phyloP scores from a whole-genome alignment of 2,113 vertebrate species.

The Xenopus borealis region DNA sequence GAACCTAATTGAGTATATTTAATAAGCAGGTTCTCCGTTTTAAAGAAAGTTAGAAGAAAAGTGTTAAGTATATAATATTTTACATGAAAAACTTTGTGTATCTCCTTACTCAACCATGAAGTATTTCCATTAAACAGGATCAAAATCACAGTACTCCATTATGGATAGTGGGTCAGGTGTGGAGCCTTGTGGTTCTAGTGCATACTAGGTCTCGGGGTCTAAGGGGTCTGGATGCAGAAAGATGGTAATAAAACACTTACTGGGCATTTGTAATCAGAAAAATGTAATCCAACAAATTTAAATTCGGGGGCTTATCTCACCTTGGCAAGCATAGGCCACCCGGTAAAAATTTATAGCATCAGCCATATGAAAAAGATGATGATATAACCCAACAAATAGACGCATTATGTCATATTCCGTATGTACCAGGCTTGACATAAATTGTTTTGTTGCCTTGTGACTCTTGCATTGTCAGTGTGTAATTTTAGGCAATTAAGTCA shows the following conservation, averaged over 20 bases:
- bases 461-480: conserved; percentile 15
- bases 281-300: too few species aligned
- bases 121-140: background rate
- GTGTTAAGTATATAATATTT: conserved; percentile 31
- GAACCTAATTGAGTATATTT: conserved; percentile 31
- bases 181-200: too few species aligned
- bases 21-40: conserved; percentile 42
- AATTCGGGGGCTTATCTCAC: background rate
- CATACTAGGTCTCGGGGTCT: too few species aligned
- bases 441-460: conserved; percentile 17
- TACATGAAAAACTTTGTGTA: background rate
- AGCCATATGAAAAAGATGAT: conserved; percentile 28
- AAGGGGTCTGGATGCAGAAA: background rate
- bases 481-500: background rate
- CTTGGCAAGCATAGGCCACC: background rate
- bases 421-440: conserved; percentile 40
- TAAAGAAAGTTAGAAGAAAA: conserved; percentile 12
- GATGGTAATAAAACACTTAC: background rate
- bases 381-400: conserved; percentile 37
- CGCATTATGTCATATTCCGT: conserved; percentile 34
- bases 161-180: too few species aligned
- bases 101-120: too few species aligned
- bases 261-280: too few species aligned
- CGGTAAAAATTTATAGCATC: conserved; percentile 1
- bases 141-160: conserved; percentile 7